phyloP scores from a whole-genome alignment of 2,797 vertebrate species.

The Eulemur coronatus region DNA sequence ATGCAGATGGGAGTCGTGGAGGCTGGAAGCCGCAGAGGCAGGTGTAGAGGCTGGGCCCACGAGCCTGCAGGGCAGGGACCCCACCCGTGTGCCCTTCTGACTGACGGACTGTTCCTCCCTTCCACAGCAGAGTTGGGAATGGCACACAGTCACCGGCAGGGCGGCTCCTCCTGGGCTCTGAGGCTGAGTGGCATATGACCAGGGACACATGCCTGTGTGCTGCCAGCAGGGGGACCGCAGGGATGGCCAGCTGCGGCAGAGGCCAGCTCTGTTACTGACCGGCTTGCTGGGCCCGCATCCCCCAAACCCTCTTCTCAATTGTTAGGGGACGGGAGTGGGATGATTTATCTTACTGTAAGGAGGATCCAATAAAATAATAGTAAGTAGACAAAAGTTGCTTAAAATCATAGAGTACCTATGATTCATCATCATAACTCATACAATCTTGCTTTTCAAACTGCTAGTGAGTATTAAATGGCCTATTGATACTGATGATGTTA shows the following conservation, averaged over 20 bases:
- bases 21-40: rapidly evolving
- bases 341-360: neutral
- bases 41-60: no score
- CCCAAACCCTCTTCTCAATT: neutral
- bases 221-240: no score
- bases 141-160: rapidly evolving
- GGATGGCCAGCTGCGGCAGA: rapidly evolving
- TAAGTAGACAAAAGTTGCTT: neutral
- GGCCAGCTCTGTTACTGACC: neutral
- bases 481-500: neutral
- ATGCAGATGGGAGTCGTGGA: rapidly evolving
- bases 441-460: neutral
- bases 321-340: no score
- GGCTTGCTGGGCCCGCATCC: rapidly evolving
- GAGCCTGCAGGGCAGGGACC: neutral
- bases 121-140: rapidly evolving
- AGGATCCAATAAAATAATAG: no score
- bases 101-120: no score
- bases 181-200: rapidly evolving
- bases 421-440: neutral
- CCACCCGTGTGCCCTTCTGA: neutral
- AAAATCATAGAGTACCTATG: neutral
- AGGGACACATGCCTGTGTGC: neutral
- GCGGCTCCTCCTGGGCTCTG: neutral
- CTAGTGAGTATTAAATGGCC: neutral